Evolutionary conservation across 2,888 invertebrate species (phyloP).

Genomic region (Melinopterus prodromus): DNA sequence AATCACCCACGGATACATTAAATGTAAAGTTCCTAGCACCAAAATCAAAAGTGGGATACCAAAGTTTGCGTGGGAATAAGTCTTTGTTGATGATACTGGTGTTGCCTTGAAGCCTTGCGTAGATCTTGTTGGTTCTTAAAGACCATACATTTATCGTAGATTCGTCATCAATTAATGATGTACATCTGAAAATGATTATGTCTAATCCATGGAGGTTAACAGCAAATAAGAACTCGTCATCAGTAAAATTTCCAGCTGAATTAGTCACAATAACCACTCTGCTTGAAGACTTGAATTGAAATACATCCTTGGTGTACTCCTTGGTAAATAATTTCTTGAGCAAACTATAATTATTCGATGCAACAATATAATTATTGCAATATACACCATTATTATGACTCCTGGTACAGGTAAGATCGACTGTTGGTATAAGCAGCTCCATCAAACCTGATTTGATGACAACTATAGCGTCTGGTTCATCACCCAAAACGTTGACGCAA

Average conservation of each 20-base stretch:
- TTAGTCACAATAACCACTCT: slow-evolving; percentile 26
- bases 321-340: slow-evolving; percentile 19
- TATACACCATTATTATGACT: slow-evolving; percentile 5
- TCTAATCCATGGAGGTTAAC: slow-evolving; percentile 25
- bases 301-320: background rate
- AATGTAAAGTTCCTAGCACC: slow-evolving; percentile 18
- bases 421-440: slow-evolving; percentile 25
- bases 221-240: slow-evolving; percentile 25
- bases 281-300: slow-evolving; percentile 23
- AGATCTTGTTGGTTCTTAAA: background rate
- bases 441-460: slow-evolving; percentile 10
- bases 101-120: slow-evolving; percentile 5
- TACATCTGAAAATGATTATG: background rate
- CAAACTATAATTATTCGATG: slow-evolving; percentile 13
- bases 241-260: slow-evolving; percentile 9
- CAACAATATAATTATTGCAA: slow-evolving; percentile 27
- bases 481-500: slow-evolving; percentile 28
- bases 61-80: slow-evolving; percentile 4
- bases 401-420: background rate
- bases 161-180: background rate
- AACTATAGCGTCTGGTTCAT: slow-evolving; percentile 16
- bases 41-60: slow-evolving; percentile 30
- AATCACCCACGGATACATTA: slow-evolving; percentile 27
- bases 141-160: background rate
- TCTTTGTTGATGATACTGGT: slow-evolving; percentile 13